These are phyloP conservation scores for Caenorhabditis latens DNA, from an alignment of 1,140 invertebrate genomes.

Conservation along the genomic window DNA sequence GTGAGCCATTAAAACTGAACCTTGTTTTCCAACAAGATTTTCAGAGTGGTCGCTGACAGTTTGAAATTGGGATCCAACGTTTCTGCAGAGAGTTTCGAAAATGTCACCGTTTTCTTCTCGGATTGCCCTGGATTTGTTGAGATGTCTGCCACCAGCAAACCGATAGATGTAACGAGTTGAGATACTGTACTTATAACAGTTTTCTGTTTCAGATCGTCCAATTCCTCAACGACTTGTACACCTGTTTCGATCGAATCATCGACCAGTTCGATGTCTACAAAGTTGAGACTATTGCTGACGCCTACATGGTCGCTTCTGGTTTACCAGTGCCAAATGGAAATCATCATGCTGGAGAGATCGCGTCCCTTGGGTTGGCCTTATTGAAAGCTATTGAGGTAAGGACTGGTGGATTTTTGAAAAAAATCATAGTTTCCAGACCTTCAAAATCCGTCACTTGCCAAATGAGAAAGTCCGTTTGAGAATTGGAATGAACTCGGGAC, in stretches of 20 bases:
- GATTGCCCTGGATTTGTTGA: conserved; percentile 49
- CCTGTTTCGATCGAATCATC: conserved; percentile 93
- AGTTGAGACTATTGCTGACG: conserved; percentile 83
- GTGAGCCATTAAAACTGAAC: neutral
- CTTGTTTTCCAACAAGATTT: neutral
- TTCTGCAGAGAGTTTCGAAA: conserved; percentile 36
- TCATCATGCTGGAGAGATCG: conserved; percentile 81
- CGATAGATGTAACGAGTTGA: conserved; percentile 1
- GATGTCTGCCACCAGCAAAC: conserved; percentile 5
- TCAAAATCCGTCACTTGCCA: conserved; percentile 83
- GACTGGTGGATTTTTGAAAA: conserved; percentile 89
- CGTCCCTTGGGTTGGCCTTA: conserved; percentile 66
- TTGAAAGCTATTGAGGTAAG: conserved; percentile 63
- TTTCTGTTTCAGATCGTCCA: conserved; percentile 86
- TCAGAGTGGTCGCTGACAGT: conserved; percentile 79
- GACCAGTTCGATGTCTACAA: conserved; percentile 97
- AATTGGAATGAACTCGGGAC: conserved; percentile 63
- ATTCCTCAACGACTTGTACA: conserved; percentile 93
- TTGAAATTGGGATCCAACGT: conserved; percentile 42
- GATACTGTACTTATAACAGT: neutral
- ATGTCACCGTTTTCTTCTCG: conserved; percentile 40
- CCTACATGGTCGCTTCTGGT: conserved; percentile 86
- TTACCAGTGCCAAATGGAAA: conserved; percentile 80
- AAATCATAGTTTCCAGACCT: conserved; percentile 83
- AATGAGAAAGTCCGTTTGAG: conserved; percentile 87